phyloP scores from a whole-genome alignment of 2,888 invertebrate species.

The Venusia cambrica region DNA sequence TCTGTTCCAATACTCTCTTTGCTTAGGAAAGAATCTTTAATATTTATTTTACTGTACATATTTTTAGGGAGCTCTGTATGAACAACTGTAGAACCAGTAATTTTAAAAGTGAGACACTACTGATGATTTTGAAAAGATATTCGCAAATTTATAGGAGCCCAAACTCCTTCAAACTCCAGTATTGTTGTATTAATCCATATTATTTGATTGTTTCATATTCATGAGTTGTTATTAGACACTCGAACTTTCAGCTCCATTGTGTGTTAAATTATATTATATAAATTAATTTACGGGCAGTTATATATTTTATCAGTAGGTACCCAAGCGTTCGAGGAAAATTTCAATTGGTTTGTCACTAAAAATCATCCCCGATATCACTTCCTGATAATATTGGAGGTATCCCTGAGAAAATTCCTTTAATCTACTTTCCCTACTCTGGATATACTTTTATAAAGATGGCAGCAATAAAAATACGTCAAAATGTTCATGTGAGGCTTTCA shows the following conservation, averaged over 20 bases:
- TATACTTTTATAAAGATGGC: too few relatives aligned
- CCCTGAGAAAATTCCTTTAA: too few relatives aligned
- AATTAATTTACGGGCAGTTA: too few relatives aligned
- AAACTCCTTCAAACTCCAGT: too few relatives aligned
- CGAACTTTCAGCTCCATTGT: constrained; percentile 3
- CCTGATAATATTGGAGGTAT: too few relatives aligned
- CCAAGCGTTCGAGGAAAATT: too few relatives aligned
- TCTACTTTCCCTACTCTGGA: too few relatives aligned
- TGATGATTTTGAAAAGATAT: background rate
- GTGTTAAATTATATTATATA: constrained; percentile 7
- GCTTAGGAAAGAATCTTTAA: constrained; percentile 2
- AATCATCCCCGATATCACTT: too few relatives aligned
- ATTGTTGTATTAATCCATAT: background rate
- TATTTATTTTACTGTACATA: constrained; percentile 1
- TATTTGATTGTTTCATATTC: background rate
- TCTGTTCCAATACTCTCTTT: constrained; percentile 45
- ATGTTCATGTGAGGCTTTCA: too few relatives aligned
- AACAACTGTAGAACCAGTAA: constrained; percentile 4
- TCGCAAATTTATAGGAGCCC: background rate
- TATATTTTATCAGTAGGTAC: too few relatives aligned
- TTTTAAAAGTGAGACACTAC: constrained; percentile 1
- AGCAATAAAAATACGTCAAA: too few relatives aligned
- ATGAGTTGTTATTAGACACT: background rate
- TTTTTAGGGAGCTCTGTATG: background rate
- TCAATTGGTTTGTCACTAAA: too few relatives aligned